phyloP scores from a whole-genome alignment of 2,113 vertebrate genomes.

The Scopus umbretta region DNA sequence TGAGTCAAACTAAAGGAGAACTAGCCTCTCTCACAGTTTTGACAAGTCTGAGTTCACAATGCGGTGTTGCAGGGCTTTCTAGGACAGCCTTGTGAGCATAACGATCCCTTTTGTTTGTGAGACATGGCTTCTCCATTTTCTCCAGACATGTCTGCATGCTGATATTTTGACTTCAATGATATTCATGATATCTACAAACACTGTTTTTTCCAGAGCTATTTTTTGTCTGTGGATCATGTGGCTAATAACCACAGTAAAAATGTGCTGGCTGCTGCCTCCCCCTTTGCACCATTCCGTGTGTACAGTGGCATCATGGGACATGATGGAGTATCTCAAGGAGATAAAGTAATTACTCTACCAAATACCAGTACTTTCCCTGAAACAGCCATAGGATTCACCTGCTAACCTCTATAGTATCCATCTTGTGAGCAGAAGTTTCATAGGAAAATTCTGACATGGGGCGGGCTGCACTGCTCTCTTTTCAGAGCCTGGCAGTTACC shows the following conservation, averaged over 20 bases:
- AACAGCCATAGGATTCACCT: background rate
- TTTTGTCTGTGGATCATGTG: background rate
- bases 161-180: background rate
- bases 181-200: background rate
- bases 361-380: background rate
- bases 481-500: background rate
- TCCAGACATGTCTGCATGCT: background rate
- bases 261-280: background rate
- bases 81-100: background rate
- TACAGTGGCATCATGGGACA: background rate
- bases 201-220: background rate
- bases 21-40: background rate
- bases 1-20: background rate
- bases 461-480: background rate
- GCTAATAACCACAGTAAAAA: background rate
- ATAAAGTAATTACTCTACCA: background rate
- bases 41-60: background rate
- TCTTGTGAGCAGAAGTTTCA: background rate
- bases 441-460: background rate
- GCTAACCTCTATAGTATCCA: background rate
- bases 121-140: background rate
- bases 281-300: background rate
- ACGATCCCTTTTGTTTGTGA: background rate
- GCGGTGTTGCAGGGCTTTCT: background rate
- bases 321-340: background rate